Evolutionary conservation across 2,797 vertebrate genomes (phyloP), one percentile per base, ranked within the genome.

Genomic region (Neopelma chrysocephalum): DNA sequence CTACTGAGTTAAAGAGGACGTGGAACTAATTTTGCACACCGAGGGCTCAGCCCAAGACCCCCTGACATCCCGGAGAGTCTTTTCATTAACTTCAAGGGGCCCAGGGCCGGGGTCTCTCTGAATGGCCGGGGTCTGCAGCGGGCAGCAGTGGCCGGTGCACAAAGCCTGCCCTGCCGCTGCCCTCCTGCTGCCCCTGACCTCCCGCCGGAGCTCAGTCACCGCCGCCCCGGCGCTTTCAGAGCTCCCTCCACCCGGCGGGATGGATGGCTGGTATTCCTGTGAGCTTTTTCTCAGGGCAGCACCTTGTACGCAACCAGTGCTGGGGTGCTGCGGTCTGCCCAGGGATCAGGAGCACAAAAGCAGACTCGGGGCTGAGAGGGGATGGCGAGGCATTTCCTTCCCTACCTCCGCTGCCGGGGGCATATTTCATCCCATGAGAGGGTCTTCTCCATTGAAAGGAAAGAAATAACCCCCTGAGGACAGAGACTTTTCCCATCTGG

Each of bases 181-280:
- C 83, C 85, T 77, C 70, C 34, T 1, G 18, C 69, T 57, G 78
- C 50, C 80, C 68, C 64, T 70, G 71, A 42, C 71, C 84, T 89
- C 82, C 53, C 0, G 5, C 51, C 2, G 0, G 50, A 80, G 76
- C 73, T 14, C 8, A 64, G 66, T 1, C 56, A 54, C 68, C 0
- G 11, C 48, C 0, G 1, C 51, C 64, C 26, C 0, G 0, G 10
- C 0, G 6, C 26, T 42, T 11, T 12, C 42, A 19, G 43, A 32
- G 65, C 7, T n/a, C 57, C 42, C 87, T 80, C 15, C 1, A 5
- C 4, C 43, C 1, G 0, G 25, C 0, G 1, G 56, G n/a, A 42
- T 42, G 91, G n/a, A 36, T 10, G 26, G 31, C 8, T 5, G 3
- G 7, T 15, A 15, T 38, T 13, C 42, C 32, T 25, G 36, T 2